phyloP scores from a whole-genome alignment of 2,888 invertebrate genomes.

The Buathra laborator region DNA sequence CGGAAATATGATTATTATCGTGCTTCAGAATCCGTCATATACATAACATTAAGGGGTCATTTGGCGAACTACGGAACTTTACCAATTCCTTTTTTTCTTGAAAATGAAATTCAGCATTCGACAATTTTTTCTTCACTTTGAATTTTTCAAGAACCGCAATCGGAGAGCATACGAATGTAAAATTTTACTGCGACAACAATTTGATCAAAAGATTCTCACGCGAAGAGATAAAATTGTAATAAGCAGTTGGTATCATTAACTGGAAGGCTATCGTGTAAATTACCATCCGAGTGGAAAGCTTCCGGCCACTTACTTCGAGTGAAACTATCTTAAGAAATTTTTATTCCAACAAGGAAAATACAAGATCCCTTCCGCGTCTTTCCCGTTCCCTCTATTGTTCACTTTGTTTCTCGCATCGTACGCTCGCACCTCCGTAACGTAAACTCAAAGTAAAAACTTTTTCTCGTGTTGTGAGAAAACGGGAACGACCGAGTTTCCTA shows the following conservation, averaged over 20 bases:
- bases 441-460: slow-evolving; percentile 50
- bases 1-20: no score
- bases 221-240: no score
- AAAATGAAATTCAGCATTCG: no score
- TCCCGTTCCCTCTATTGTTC: slow-evolving; percentile 15
- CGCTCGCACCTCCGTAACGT: background rate
- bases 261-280: slow-evolving; percentile 6
- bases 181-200: no score
- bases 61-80: no score
- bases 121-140: no score
- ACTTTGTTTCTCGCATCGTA: slow-evolving; percentile 23
- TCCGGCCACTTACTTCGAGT: background rate
- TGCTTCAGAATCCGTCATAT: no score
- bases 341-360: slow-evolving; percentile 22
- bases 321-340: slow-evolving; percentile 10
- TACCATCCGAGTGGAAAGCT: background rate
- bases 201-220: no score
- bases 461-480: slow-evolving; percentile 14
- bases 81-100: no score
- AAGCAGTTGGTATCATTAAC: background rate
- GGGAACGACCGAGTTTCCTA: slow-evolving; percentile 3
- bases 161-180: no score
- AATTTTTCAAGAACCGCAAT: no score
- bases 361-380: background rate
- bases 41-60: no score